Evolutionary conservation across 2,113 vertebrate genomes (phyloP), one percentile per base, ranked within the genome.

Genomic region (Brachionichthys hirsutus): DNA sequence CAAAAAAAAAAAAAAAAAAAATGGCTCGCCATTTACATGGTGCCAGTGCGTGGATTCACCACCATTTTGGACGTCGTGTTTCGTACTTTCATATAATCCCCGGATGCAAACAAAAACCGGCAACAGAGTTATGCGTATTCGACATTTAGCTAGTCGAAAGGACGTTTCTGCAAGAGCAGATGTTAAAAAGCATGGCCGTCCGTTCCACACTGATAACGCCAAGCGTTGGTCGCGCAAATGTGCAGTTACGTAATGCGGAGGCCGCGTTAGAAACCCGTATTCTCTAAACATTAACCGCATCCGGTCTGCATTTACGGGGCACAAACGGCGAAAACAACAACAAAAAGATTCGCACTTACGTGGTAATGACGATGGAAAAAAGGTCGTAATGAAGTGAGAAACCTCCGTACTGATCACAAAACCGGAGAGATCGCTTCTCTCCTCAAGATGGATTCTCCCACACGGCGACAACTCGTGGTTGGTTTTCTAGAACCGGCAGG

Each of bases 381-480:
- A 52, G 17, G 53, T 65, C 14, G 16, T 0, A 42, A 14, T 38
- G 36, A 40, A 14, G 14, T 42, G 67, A 73, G 67, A 81, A 77
- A 57, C 18, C 71, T 48, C 66, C 84, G 85, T 82, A 84, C 87
- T 81, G 68, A 63, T 80, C 70, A 71, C 78, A 81, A 84, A 68
- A 75, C 73, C 73, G 80, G 69, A 88, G 85, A 83, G 85, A 78
- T 82, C 85, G 84, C 89, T 84, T 86, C 81, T 81, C 85, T 85
- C 89, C 83, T 86, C 82, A 85, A 90, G 86, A 90, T 91, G 85
- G 86, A 88, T 86, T 90, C 90, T 91, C 89, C 87, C 88, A 87
- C 84, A 82, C 78, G 83, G 87, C 84, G 77, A 83, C 84, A 79
- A 86, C 90, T 89, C 87, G 87, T 89, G 90, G 90, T 87, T 86